A percentile compares a stretch with the other conserved stretches of the same genome.
Conservation (phyloP, 1,140 invertebrate species). For the Tetragonula clypearis region DNA sequence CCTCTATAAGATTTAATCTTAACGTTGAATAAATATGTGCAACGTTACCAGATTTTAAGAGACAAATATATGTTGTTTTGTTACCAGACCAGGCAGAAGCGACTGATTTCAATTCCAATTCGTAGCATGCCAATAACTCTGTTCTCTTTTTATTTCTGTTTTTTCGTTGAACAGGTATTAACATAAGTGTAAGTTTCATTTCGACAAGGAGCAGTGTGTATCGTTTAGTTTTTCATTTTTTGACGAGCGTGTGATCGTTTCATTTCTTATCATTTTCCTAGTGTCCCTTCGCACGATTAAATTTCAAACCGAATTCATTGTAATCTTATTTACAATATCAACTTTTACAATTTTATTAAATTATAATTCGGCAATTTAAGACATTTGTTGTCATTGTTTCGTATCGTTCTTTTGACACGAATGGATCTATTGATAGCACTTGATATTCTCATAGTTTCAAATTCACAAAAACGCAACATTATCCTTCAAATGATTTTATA, state of each 20-base stretch:
- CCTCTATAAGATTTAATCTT: conserved; percentile 24
- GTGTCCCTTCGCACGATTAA: neutral
- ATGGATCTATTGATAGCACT: too few relatives aligned
- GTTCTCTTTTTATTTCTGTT: neutral
- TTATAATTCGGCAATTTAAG: neutral
- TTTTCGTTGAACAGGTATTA: neutral
- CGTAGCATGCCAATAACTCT: neutral
- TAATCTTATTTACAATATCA: neutral
- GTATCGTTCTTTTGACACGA: neutral
- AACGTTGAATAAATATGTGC: neutral
- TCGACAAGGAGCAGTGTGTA: neutral
- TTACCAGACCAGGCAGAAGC: neutral
- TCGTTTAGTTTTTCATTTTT: neutral
- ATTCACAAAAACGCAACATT: too few relatives aligned
- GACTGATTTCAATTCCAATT: neutral
- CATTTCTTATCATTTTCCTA: neutral
- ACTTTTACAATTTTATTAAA: neutral
- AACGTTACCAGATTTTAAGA: conserved; percentile 25
- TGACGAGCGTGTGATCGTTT: too few relatives aligned
- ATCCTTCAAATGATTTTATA: too few relatives aligned
- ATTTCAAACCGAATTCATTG: neutral
- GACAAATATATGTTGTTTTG: conserved; percentile 42
- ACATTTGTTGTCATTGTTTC: neutral
- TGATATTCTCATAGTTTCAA: too few relatives aligned
- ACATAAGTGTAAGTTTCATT: neutral